Evolutionary conservation across 2,113 vertebrate species (phyloP), one percentile per base, ranked within the genome.

Genomic region (Lasiurus cinereus): DNA sequence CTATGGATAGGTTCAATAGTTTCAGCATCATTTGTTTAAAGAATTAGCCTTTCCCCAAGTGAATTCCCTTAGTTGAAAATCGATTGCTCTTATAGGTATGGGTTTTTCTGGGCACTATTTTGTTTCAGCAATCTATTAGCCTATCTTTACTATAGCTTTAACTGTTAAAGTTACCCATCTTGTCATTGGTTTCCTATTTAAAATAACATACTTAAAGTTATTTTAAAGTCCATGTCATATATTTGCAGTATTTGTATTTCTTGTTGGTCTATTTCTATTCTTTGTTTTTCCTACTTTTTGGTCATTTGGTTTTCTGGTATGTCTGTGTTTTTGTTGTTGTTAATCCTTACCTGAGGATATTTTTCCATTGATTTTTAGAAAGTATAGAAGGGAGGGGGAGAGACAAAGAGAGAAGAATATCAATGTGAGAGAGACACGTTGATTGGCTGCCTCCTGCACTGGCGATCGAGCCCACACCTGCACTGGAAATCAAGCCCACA

Each of bases 221-320:
- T 70, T 64, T 78, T 91, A 87, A 87, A 91, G 69, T 48, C 48
- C 73, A 39, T 56, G 46, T 22, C 31, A 54, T 4, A 5, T 88
- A n/a, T 76, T 95, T 88, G 19, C 64, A 86, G 39, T 33, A 82
- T 73, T 56, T 91, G 24, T 66, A 76, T 76, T 76, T 88, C 59
- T 54, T 89, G 4, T 69, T 1, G 29, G 13, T 48, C 11, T 67
- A 46, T 24, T 85, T n/a, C 24, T 43, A 16, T 43, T 14, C 7
- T 84, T 29, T 69, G 22, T 52, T 84, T 62, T 85, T 48, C 24
- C 27, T 50, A 24, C 14, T 54, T 67, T 39, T 78, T 78, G 52
- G 50, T 85, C 21, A 70, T 50, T 90, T 90, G 64, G 24, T 27
- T 29, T 67, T 36, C 16, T 83, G 14, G 7, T 83, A 43, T 70